These are phyloP conservation scores for Sympetrum striolatum DNA, from an alignment of 2,888 invertebrate species.

Conservation along the genomic window DNA sequence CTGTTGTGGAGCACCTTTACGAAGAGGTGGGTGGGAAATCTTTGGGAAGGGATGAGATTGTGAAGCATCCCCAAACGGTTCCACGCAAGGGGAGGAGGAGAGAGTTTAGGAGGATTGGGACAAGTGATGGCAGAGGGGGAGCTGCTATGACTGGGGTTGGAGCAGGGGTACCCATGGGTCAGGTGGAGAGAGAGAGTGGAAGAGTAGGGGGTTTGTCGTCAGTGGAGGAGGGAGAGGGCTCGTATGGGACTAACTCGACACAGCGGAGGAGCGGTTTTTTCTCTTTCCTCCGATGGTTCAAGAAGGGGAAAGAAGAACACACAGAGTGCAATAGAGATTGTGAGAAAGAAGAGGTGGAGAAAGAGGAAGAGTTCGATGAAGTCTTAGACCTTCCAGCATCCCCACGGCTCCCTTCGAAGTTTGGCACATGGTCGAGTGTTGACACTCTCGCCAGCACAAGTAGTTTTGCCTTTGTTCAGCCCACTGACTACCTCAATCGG, in stretches of 20 bases:
- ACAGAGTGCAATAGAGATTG: conserved; percentile 48
- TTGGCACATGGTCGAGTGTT: conserved; percentile 61
- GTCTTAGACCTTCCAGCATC: conserved; percentile 48
- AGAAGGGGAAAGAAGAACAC: conserved; percentile 61
- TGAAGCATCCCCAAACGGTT: conserved; percentile 17
- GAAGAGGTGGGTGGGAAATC: conserved; percentile 41
- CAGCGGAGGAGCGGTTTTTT: conserved; percentile 60
- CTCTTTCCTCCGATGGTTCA: conserved; percentile 78
- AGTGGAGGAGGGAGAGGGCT: conserved; percentile 38
- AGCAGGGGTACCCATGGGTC: conserved; percentile 45
- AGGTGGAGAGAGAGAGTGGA: conserved; percentile 41
- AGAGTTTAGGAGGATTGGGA: conserved; percentile 6
- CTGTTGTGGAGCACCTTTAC: conserved; percentile 40
- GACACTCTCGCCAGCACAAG: conserved; percentile 74
- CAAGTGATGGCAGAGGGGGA: conserved; percentile 27
- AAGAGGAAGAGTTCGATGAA: conserved; percentile 51
- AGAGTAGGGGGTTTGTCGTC: conserved; percentile 28
- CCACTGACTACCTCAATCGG: conserved; percentile 62
- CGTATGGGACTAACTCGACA: conserved; percentile 45
- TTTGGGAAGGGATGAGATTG: conserved; percentile 17
- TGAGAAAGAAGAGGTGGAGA: conserved; percentile 56
- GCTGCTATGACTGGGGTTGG: conserved; percentile 43
- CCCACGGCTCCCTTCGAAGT: conserved; percentile 16
- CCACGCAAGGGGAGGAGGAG: neutral
- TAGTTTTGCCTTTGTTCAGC: conserved; percentile 73